Conservation (phyloP, 2,113 vertebrate genomes). For the Centropristis striata region DNA sequence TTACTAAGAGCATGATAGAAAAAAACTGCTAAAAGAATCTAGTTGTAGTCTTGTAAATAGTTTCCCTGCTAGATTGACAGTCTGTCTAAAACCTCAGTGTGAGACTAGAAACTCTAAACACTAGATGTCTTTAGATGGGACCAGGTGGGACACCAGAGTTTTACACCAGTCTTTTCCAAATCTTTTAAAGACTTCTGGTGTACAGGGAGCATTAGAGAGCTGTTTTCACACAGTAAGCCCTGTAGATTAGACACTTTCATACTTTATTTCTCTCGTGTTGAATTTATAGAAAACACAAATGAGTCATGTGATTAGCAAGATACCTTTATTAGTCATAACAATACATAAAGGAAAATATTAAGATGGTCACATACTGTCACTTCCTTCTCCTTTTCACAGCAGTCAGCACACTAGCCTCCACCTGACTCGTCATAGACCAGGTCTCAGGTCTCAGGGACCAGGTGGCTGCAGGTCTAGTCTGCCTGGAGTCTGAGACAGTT, state of each 20-base stretch:
- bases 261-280: not conserved
- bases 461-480: conserved; percentile 15
- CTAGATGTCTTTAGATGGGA: no score
- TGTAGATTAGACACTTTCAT: not conserved
- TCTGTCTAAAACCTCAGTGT: no score
- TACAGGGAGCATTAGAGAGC: no score
- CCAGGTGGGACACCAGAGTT: no score
- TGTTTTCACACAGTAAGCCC: not conserved
- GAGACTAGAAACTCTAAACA: no score
- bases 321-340: conserved; percentile 80
- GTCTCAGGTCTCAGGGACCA: conserved; percentile 73
- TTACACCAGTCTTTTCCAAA: no score
- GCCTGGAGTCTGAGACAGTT: no score
- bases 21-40: no score
- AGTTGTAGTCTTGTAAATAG: no score
- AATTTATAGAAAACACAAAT: conserved; percentile 7
- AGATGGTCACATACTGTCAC: conserved; percentile 36
- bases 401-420: conserved; percentile 25
- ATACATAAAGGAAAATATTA: conserved; percentile 76
- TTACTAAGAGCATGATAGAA: no score
- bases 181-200: no score
- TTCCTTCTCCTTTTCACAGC: conserved; percentile 57
- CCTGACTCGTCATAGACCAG: conserved; percentile 82
- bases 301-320: conserved; percentile 53
- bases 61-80: no score